A percentile compares a stretch with the other conserved stretches of the same genome.
phyloP scores from a whole-genome alignment of 2,113 vertebrate genomes.

The Agelaius phoeniceus region DNA sequence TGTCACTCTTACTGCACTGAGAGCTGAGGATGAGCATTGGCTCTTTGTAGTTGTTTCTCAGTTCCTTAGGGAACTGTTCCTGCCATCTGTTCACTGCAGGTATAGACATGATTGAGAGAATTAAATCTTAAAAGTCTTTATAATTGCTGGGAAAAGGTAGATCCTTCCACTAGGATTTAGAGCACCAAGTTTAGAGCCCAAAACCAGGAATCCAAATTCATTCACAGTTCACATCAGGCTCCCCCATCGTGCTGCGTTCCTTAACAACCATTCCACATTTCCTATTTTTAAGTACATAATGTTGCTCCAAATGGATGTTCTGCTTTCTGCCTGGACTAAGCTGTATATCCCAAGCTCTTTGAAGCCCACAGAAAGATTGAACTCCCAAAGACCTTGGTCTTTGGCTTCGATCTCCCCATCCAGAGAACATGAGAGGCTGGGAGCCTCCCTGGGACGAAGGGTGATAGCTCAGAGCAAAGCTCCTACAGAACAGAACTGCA shows the following conservation, averaged over 20 bases:
- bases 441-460: not conserved
- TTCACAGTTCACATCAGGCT: not conserved
- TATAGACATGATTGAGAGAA: not conserved
- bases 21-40: not conserved
- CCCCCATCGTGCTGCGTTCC: not conserved
- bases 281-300: slow-evolving; percentile 1
- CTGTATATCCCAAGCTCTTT: slow-evolving; percentile 1
- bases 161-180: not conserved
- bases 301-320: not conserved
- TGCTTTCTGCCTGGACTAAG: slow-evolving; percentile 34
- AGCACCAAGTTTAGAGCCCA: not conserved
- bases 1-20: not conserved
- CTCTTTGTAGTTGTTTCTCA: not conserved
- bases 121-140: not conserved
- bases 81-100: slow-evolving; percentile 21
- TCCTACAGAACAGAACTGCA: not conserved
- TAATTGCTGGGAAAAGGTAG: not conserved
- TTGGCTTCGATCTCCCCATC: not conserved
- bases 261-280: not conserved
- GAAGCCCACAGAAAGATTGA: slow-evolving; percentile 12
- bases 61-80: not conserved
- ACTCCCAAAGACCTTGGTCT: slow-evolving; percentile 11
- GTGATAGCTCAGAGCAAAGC: not conserved
- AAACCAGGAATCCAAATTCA: not conserved
- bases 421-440: not conserved